Evolutionary conservation across 2,113 vertebrate species (phyloP).

Genomic region (Gnathonemus echidnorhynchus): DNA sequence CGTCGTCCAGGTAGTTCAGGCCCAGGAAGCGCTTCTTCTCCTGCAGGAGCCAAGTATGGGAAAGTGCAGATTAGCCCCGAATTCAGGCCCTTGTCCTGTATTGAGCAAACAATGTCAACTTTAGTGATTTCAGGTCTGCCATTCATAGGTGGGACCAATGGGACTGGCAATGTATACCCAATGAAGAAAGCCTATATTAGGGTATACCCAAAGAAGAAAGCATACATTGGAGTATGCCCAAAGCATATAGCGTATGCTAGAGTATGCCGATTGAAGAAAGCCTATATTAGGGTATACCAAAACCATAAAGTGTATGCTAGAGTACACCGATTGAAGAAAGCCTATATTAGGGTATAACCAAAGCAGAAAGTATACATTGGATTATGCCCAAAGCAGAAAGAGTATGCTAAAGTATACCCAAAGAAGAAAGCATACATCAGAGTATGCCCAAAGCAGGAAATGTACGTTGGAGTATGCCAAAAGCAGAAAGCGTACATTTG

Average conservation of each 20-base stretch:
- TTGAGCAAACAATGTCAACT: not conserved
- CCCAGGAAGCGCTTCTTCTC: slow-evolving; percentile 94
- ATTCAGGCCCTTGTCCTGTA: not conserved
- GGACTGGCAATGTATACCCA: not conserved
- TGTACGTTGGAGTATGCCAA: not conserved
- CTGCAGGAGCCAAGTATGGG: slow-evolving; percentile 48
- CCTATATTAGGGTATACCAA: not conserved
- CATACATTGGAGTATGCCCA: not conserved
- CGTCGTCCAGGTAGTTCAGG: slow-evolving; percentile 79
- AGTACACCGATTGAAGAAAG: no score
- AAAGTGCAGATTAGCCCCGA: not conserved
- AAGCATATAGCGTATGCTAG: not conserved
- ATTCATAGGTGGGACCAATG: not conserved
- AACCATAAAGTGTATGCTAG: not conserved
- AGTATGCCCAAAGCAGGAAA: not conserved
- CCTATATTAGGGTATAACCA: not conserved
- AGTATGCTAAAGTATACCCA: not conserved
- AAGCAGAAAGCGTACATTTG: not conserved
- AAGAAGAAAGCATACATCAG: not conserved
- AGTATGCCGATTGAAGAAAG: not conserved
- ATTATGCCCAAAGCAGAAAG: not conserved
- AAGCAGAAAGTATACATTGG: not conserved
- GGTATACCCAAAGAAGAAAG: not conserved
- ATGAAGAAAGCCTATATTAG: not conserved
- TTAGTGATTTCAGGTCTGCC: not conserved